Evolutionary conservation across 2,888 invertebrate genomes (phyloP).

Genomic region (Acleris emargana): DNA sequence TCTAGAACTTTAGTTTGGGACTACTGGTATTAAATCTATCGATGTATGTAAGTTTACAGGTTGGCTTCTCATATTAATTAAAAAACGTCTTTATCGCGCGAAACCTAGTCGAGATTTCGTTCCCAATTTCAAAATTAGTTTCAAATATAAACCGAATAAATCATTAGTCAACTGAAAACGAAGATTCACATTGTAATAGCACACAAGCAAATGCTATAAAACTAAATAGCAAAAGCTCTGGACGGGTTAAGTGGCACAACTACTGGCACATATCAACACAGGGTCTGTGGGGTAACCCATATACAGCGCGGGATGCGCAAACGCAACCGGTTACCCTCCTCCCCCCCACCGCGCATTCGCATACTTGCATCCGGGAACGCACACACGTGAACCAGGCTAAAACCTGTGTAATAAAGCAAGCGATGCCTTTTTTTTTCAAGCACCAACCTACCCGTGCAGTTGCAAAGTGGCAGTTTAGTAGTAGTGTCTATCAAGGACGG

Average conservation of each 20-base stretch:
- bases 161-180: too few relatives aligned
- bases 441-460: conserved; percentile 20
- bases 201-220: too few relatives aligned
- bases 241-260: neutral
- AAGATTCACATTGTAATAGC: too few relatives aligned
- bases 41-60: too few relatives aligned
- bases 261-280: conserved; percentile 55
- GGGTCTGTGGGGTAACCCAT: conserved; percentile 83
- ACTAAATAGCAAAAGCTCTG: neutral
- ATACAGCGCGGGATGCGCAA: conserved; percentile 67
- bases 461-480: conserved; percentile 39
- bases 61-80: too few relatives aligned
- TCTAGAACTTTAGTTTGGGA: too few relatives aligned
- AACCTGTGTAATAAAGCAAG: conserved; percentile 40
- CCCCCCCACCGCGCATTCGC: conserved; percentile 54
- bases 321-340: conserved; percentile 64
- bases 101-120: too few relatives aligned
- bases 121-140: too few relatives aligned
- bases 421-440: conserved; percentile 40
- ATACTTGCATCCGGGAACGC: conserved; percentile 71
- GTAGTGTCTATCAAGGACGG: neutral
- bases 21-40: too few relatives aligned
- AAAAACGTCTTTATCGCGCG: too few relatives aligned
- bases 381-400: conserved; percentile 42
- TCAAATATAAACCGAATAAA: too few relatives aligned